Evolutionary conservation across 2,113 vertebrate genomes (phyloP), one percentile per base, ranked within the genome.

Genomic region (Fulmarus glacialis): DNA sequence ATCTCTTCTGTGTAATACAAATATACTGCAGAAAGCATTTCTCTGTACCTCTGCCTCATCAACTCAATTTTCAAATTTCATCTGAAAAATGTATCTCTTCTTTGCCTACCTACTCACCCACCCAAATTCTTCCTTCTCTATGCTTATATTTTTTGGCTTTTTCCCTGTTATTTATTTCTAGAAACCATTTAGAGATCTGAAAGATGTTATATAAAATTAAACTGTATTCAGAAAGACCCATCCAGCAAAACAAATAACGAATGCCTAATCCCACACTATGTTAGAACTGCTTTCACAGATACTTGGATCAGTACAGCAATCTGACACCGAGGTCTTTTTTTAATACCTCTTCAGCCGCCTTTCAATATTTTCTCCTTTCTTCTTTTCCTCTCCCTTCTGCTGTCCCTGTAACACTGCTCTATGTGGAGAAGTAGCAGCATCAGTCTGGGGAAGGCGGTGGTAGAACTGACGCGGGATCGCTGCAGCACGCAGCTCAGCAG

Each of bases 11-110:
- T 32, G 5, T 43, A 85, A 58, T 63, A 63, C 15, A 74, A 96
- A 82, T 68, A 56, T 8, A 64, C 47, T 56, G 20, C 40, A 90
- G 68, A 89, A 93, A 90, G 6, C 14, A 68, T 87, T 90, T 95
- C 22, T 71, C 60, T 89, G 7, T 68, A 66, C 89, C 63, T 89
- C 34, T 82, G 43, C 38, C 73, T 87, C 64, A 92, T 75, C 70
- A 52, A 84, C 12, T 87, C 27, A 36, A 27, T 94, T 95, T 94
- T 95, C 40, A 89, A 72, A 79, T 91, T 92, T 96, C 15, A 60
- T 56, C 24, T 56, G 64, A 91, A 91, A 94, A 93, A 71, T 48
- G 5, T 55, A 26, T 81, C 38, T 91, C 52, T 36, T 78, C 40
- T 67, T 82, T 89, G 12, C 43, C 60, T 79, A 30, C 80, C 56